These are phyloP conservation scores for Graptemys geographica DNA, from an alignment of 2,797 vertebrate species.

Conservation along the genomic window DNA sequence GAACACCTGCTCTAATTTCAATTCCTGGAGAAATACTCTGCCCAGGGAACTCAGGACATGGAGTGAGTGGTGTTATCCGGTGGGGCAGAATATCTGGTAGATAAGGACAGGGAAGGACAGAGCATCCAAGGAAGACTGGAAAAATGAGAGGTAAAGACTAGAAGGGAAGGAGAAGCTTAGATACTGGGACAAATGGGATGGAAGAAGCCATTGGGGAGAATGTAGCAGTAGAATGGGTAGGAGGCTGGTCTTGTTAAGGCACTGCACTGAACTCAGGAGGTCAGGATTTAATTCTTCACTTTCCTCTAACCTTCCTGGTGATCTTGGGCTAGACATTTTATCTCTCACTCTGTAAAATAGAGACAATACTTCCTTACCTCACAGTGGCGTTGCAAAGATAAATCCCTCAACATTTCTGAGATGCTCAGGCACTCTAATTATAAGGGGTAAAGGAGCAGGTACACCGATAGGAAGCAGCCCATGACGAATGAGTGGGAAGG, in stretches of 20 bases:
- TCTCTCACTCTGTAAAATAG: neutral
- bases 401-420: neutral
- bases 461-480: neutral
- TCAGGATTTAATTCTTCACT: neutral
- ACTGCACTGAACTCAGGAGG: neutral
- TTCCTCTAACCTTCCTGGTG: neutral
- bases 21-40: neutral
- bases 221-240: neutral
- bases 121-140: neutral
- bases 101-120: constrained; percentile 13
- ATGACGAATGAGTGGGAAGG: neutral
- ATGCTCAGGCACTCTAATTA: neutral
- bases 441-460: no score
- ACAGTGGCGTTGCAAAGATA: neutral
- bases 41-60: neutral
- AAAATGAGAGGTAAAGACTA: neutral
- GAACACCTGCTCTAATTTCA: no score
- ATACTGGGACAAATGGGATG: neutral
- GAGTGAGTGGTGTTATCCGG: neutral
- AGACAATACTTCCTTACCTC: neutral
- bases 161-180: neutral
- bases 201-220: neutral
- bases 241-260: neutral
- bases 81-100: constrained; percentile 27
- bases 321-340: neutral